Percentiles rank a stretch among this genome's conserved stretches.
Conservation (phyloP, 2,888 invertebrate genomes). For the Orthosia incerta region DNA sequence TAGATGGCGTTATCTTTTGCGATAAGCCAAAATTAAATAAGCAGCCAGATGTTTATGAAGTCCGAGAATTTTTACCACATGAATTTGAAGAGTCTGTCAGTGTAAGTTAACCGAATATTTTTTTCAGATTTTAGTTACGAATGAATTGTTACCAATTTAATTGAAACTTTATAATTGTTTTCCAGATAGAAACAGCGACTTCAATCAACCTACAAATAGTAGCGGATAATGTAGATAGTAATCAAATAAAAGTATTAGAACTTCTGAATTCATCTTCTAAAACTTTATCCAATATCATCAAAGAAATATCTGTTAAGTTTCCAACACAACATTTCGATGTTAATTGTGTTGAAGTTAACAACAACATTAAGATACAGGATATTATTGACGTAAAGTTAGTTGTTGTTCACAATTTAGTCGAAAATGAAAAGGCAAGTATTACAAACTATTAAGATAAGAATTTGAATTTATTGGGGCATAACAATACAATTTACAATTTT, state of each 20-base stretch:
- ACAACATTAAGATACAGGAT: not conserved
- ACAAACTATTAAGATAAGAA: not conserved
- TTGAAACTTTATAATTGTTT: not conserved
- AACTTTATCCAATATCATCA: constrained; percentile 14
- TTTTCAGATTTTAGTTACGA: no score
- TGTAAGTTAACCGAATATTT: not conserved
- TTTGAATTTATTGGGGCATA: no score
- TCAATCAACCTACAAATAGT: constrained; percentile 17
- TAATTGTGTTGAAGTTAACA: constrained; percentile 2
- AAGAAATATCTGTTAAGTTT: not conserved
- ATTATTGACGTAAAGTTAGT: not conserved
- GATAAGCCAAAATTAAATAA: constrained; percentile 3
- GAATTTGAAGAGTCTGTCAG: not conserved
- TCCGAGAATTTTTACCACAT: constrained; percentile 5
- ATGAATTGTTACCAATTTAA: no score
- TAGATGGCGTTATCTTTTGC: constrained; percentile 1
- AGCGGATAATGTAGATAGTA: constrained; percentile 4
- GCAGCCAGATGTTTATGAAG: constrained; percentile 1
- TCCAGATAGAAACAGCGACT: constrained; percentile 9
- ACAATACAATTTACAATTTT: not conserved
- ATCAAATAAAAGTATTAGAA: constrained; percentile 15
- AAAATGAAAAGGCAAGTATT: constrained; percentile 6
- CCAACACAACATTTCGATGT: not conserved
- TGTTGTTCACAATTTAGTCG: not conserved
- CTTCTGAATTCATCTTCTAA: not conserved